Evolutionary conservation across 2,113 vertebrate species (phyloP), one percentile per base, ranked within the genome.

Genomic region (Hippolais icterina): DNA sequence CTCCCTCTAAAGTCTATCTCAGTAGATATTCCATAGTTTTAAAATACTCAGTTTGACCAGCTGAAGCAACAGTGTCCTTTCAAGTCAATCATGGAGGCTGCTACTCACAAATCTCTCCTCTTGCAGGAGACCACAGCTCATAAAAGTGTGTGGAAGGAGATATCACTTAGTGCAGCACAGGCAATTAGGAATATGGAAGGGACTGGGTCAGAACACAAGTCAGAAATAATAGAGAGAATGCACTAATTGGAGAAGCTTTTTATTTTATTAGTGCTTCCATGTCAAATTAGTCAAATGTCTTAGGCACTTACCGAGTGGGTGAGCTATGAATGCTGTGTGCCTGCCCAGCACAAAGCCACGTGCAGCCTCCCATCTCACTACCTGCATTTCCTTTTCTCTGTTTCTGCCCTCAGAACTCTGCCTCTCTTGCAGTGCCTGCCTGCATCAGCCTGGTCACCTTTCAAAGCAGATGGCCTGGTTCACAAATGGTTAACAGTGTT

Each of bases 261-360:
- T 96, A 96, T 97, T 97, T 98, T 95, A 97, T 97, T 97, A 96
- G 93, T 61, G 49, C 69, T 94, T 97, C 85, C 72, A 91, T 70
- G 96, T 98, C 97, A 97, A 97, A 98, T 97, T 97, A 98, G 93
- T 95, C 93, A 96, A 96, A 94, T 81, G 87, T 93, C 89, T 94
- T 22, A 46, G 29, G 94, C 93, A 65, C 90, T 94, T 78, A 68
- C 7, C 4, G 50, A 54, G 59, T 44, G 64, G 53, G 94, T 89
- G 92, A 96, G 96, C 89, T 54, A 78, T 47, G 79, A 88, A 33
- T 4, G 3, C 78, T 59, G 44, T 10, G 4, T 64, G 50, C 49
- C 87, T 20, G 41, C 78, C 91, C 66, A 35, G 89, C 92, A 91
- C 82, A 83, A 53, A 96, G 87, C 74, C 60, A 2, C 0, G 2